A percentile compares a stretch with the other conserved stretches of the same genome.
These are phyloP conservation scores for Phenganax marumi DNA, from an alignment of 92 coral and sea anemone species.

Conservation along the genomic window DNA sequence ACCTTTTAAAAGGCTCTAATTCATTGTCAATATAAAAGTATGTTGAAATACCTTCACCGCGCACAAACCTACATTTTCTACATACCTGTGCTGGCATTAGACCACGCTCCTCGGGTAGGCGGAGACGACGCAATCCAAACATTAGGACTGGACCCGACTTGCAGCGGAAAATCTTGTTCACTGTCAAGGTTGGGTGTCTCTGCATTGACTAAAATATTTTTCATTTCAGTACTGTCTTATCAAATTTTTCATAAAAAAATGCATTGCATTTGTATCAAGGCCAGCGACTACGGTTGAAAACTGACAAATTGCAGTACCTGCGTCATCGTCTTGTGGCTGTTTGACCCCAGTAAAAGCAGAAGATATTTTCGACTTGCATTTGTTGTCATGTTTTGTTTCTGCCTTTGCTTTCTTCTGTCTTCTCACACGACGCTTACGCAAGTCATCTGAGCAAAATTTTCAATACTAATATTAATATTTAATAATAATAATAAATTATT, in stretches of 20 bases:
- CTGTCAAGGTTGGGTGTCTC: conserved; percentile 72
- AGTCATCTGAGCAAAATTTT: conserved; percentile 49
- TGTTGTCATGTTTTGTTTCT: conserved; percentile 80
- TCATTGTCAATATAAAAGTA: no score
- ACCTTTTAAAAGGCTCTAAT: no score
- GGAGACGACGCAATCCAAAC: conserved; percentile 73
- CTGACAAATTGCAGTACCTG: conserved; percentile 38
- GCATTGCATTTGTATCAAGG: no score
- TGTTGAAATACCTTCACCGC: no score
- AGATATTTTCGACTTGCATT: conserved; percentile 54
- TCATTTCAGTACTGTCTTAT: background rate
- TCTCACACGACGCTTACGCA: conserved; percentile 73
- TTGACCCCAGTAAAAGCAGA: conserved; percentile 30
- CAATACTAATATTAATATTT: no score
- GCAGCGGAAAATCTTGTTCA: conserved; percentile 91
- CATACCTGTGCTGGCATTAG: conserved; percentile 6
- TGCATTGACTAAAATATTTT: conserved; percentile 18
- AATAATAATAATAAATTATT: no score
- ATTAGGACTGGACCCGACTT: conserved; percentile 51
- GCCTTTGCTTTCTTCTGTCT: conserved; percentile 85
- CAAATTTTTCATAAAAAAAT: background rate
- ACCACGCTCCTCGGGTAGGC: conserved; percentile 71
- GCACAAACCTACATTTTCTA: background rate
- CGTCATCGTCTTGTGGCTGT: conserved; percentile 26
- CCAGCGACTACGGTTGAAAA: background rate